Base-by-base conservation (phyloP, 2,113 vertebrate species). In the Actenoides hombroni region DNA sequence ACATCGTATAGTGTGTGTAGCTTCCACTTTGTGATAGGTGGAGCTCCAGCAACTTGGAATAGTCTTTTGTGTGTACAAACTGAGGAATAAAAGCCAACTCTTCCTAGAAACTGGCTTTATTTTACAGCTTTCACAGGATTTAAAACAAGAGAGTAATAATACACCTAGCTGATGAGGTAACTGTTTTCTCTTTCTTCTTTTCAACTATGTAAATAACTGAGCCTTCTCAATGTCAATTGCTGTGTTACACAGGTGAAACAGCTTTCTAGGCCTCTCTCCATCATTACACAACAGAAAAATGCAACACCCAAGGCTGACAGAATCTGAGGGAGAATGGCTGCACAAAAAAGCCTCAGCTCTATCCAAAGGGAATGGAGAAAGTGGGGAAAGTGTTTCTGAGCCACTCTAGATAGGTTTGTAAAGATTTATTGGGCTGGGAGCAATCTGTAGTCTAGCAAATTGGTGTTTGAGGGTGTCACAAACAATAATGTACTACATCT, bases 391-490 rank as follows among this genome's bases (percentile, higher is more conserved):
- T 39, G 33, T 59, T 83, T 24, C 37, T 81, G 54, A 90, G n/a
- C n/a, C 39, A 76, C 81, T 96, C 70, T 73, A 80, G 93, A 96
- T 96, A 75, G 35, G 35, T 93, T 98, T 98, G 95, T 95, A 95
- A 97, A 97, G 97, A 97, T 98, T 97, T 98, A 97, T 97, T 96
- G 39, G 88, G 44, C 90, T 85, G 74, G 92, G 84, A 96, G 93
- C 96, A 98, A 98, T 98, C 97, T 97, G 92, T 64, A 88, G 95
- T 88, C 94, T 77, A 91, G 97, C 92, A 98, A 98, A 98, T 97
- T 98, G 98, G 95, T 96, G 97, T 98, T 98, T 97, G 97, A 93
- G 93, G 57, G 86, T 97, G 97, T 97, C 98, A 98, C 97, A 97
- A 97, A 97, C 96, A 98, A 97, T 98, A 98, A 98, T 82, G 88